Evolutionary conservation across 1,140 invertebrate genomes (phyloP).

Genomic region (Drosophila melanica): DNA sequence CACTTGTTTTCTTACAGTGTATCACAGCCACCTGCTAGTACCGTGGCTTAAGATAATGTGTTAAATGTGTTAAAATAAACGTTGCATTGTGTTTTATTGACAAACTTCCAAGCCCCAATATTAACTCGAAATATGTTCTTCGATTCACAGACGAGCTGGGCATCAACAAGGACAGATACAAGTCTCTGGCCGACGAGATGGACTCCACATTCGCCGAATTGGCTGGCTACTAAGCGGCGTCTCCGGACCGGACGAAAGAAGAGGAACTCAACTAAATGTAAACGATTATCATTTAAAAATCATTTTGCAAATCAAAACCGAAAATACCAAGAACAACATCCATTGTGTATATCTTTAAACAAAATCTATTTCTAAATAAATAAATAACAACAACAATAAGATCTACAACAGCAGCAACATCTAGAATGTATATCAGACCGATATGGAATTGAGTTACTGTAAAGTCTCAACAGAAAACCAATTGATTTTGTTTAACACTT

Average conservation of each 20-base stretch:
- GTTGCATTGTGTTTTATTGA: constrained; percentile 49
- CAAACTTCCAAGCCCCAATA: not conserved
- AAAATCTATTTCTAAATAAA: constrained; percentile 80
- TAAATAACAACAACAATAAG: constrained; percentile 79
- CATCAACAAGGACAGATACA: constrained; percentile 99
- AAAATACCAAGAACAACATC: constrained; percentile 78
- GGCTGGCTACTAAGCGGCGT: constrained; percentile 89
- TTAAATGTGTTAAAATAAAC: constrained; percentile 52
- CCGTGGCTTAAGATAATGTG: constrained; percentile 27
- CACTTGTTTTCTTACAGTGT: constrained; percentile 47
- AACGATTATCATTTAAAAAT: constrained; percentile 75
- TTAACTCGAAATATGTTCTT: constrained; percentile 34
- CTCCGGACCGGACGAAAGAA: constrained; percentile 33
- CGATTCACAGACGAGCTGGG: constrained; percentile 94
- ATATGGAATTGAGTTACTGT: constrained; percentile 6
- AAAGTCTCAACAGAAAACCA: constrained; percentile 5
- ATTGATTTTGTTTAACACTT: too few relatives aligned
- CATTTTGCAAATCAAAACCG: constrained; percentile 49
- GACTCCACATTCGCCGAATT: constrained; percentile 98
- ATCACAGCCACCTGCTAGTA: constrained; percentile 19
- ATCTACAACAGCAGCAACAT: constrained; percentile 64
- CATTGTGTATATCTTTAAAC: constrained; percentile 76
- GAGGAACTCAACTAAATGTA: constrained; percentile 68
- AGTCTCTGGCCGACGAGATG: constrained; percentile 97
- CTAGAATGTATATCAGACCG: constrained; percentile 12